phyloP scores from a whole-genome alignment of 37 sponge, comb jelly and placozoan genomes.

The Halichondria panicea region DNA sequence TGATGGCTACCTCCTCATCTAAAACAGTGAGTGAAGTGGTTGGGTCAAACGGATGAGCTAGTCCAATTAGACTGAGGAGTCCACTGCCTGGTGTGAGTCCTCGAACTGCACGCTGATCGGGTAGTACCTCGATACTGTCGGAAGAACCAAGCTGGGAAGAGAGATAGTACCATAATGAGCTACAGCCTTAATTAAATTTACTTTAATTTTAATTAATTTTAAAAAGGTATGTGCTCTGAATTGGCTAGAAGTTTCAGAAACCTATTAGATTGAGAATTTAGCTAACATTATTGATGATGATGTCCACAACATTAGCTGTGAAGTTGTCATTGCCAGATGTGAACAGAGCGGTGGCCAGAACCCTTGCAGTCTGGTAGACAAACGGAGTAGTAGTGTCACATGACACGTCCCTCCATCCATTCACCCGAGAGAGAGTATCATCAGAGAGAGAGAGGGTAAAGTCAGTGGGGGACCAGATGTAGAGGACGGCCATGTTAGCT shows the following conservation, averaged over 20 bases:
- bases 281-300: constrained; percentile 15
- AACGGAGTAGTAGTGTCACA: background rate
- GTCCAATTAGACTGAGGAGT: too few relatives aligned
- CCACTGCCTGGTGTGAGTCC: too few relatives aligned
- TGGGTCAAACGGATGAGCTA: too few relatives aligned
- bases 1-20: background rate
- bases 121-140: too few relatives aligned
- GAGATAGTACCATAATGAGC: too few relatives aligned
- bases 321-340: constrained; percentile 8
- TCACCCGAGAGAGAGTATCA: constrained; percentile 5
- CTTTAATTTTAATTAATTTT: too few relatives aligned
- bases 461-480: constrained; percentile 31
- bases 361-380: constrained; percentile 26
- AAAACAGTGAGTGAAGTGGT: background rate
- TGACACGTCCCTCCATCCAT: constrained; percentile 17
- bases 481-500: constrained; percentile 1
- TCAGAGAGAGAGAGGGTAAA: constrained; percentile 9
- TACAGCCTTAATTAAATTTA: background rate
- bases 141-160: too few relatives aligned
- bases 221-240: too few relatives aligned
- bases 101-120: too few relatives aligned
- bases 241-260: too few relatives aligned
- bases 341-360: constrained; percentile 19
- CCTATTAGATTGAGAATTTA: too few relatives aligned
- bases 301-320: constrained; percentile 23